A percentile compares a stretch with the other conserved stretches of the same genome.
Evolutionary conservation across 2,888 invertebrate genomes (phyloP).

Genomic region (Aphidoletes aphidimyza): DNA sequence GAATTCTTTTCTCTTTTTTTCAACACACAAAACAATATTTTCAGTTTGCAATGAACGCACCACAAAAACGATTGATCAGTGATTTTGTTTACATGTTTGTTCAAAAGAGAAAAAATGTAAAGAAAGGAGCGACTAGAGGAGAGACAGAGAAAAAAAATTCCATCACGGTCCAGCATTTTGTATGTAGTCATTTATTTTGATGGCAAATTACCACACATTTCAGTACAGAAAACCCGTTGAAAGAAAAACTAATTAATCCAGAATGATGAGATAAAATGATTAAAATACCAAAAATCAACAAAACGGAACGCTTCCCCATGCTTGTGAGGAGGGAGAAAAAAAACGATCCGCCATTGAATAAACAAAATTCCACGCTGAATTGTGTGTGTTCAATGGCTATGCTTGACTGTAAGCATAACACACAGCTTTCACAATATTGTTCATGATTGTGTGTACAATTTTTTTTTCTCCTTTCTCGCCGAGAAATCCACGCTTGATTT

Average conservation of each 20-base stretch:
- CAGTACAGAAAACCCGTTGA: not conserved
- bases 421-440: too few relatives aligned
- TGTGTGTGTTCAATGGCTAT: not conserved
- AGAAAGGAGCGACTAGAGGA: too few relatives aligned
- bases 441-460: too few relatives aligned
- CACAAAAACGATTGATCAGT: constrained; percentile 47
- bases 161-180: not conserved
- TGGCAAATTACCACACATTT: constrained; percentile 37
- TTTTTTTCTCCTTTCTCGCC: too few relatives aligned
- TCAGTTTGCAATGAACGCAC: not conserved
- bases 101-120: not conserved
- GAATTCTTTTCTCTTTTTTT: not conserved
- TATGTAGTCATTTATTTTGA: constrained; percentile 16
- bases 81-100: not conserved
- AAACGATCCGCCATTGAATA: constrained; percentile 19
- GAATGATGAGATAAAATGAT: constrained; percentile 32
- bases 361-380: not conserved
- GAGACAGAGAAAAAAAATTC: not conserved
- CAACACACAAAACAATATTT: constrained; percentile 9
- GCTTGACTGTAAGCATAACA: not conserved
- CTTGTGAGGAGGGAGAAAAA: not conserved
- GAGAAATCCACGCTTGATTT: not conserved
- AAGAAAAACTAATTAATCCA: constrained; percentile 47
- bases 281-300: constrained; percentile 29
- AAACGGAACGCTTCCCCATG: not conserved